Conservation (phyloP, 2,888 invertebrate genomes). For the Phorcus lineatus region DNA sequence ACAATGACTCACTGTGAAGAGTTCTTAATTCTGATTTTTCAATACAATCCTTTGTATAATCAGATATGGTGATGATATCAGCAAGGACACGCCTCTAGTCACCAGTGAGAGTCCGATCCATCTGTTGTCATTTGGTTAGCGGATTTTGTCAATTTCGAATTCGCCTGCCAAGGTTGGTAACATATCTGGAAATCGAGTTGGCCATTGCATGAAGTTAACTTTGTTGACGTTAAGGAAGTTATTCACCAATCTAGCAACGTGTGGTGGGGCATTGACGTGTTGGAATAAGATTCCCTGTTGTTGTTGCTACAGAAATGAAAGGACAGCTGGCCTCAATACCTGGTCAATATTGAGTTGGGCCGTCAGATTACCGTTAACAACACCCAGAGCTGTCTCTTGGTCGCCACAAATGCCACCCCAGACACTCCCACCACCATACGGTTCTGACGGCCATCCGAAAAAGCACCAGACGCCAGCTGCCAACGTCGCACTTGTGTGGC, state of each 20-base stretch:
- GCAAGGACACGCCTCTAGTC: not conserved
- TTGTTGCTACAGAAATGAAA: not conserved
- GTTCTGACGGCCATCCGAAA: not conserved
- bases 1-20: no score
- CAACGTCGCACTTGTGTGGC: not conserved
- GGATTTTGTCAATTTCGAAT: not conserved
- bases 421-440: constrained; percentile 6
- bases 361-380: not conserved
- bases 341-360: not conserved
- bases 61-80: no score
- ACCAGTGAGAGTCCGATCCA: not conserved
- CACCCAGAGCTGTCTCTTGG: not conserved
- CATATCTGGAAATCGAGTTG: not conserved
- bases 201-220: not conserved
- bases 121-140: not conserved
- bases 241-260: not conserved
- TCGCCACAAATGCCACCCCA: not conserved
- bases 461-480: not conserved
- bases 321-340: no score
- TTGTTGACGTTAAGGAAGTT: not conserved
- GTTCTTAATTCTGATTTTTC: no score
- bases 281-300: not conserved
- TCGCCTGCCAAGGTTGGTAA: not conserved
- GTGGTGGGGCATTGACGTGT: not conserved
- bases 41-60: no score